Evolutionary conservation across 2,888 invertebrate species (phyloP).

Genomic region (Gastracanthus pulcherrimus): DNA sequence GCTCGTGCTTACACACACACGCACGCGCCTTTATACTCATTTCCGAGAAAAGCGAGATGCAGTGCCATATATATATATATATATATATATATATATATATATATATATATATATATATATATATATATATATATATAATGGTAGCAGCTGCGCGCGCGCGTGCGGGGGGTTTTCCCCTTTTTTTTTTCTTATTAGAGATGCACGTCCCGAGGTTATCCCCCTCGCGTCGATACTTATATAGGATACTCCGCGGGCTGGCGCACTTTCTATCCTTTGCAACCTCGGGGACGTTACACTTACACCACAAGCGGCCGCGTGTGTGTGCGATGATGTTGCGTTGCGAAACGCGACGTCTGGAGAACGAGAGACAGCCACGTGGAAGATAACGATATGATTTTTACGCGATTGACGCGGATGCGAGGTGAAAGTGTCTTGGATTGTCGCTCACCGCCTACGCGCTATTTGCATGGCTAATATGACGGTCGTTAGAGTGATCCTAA

Average conservation of each 20-base stretch:
- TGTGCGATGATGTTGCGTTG: neutral
- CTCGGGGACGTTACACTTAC: too few species aligned
- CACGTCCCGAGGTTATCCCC: neutral
- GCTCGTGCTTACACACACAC: neutral
- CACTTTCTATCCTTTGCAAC: neutral
- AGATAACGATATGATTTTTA: conserved; percentile 18
- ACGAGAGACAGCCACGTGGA: conserved; percentile 36
- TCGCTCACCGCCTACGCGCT: neutral
- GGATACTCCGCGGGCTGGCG: neutral
- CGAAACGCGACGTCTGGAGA: neutral
- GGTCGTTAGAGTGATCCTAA: neutral
- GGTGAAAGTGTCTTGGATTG: conserved; percentile 13
- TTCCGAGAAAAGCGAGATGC: neutral
- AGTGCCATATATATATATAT: too few species aligned
- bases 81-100: too few species aligned
- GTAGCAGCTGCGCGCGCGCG: too few species aligned
- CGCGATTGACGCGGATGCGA: neutral
- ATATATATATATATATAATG: too few species aligned
- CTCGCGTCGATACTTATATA: neutral
- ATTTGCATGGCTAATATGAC: neutral
- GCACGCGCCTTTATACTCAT: neutral
- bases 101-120: too few species aligned
- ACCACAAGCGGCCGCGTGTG: neutral
- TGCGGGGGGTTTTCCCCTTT: neutral
- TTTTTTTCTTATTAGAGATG: too few species aligned